phyloP scores from a whole-genome alignment of 1,140 invertebrate genomes.

The Ceratosolen fusciceps region DNA sequence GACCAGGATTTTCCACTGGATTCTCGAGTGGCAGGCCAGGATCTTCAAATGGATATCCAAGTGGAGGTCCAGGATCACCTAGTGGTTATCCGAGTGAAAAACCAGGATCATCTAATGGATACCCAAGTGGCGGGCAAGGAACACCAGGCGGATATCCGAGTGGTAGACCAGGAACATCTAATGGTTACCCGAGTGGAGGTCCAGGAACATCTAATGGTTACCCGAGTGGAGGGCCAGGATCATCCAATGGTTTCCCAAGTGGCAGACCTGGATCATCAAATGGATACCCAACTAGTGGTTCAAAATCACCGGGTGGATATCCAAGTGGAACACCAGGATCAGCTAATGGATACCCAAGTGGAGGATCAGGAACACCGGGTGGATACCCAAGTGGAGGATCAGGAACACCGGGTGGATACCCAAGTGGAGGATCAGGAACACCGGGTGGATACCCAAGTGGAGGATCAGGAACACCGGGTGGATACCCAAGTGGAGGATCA shows the following conservation, averaged over 20 bases:
- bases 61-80: slow-evolving; percentile 37
- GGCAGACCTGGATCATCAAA: no score
- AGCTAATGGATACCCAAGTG: slow-evolving; percentile 53
- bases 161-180: slow-evolving; percentile 50
- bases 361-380: slow-evolving; percentile 49
- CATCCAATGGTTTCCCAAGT: no score
- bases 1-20: slow-evolving; percentile 52
- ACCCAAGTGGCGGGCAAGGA: slow-evolving; percentile 54
- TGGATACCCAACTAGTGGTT: no score
- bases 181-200: slow-evolving; percentile 53
- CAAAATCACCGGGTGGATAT: no score
- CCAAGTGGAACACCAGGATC: no score
- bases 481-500: slow-evolving; percentile 53
- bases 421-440: no score
- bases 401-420: no score
- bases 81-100: background rate
- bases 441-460: no score
- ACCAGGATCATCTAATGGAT: slow-evolving; percentile 51
- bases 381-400: slow-evolving; percentile 51
- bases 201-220: slow-evolving; percentile 40
- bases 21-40: slow-evolving; percentile 51
- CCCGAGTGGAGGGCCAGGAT: slow-evolving; percentile 49
- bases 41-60: slow-evolving; percentile 48
- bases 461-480: no score
- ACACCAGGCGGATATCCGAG: slow-evolving; percentile 54